Base-by-base conservation (phyloP, 2,113 vertebrate species). In the Misgurnus anguillicaudatus region DNA sequence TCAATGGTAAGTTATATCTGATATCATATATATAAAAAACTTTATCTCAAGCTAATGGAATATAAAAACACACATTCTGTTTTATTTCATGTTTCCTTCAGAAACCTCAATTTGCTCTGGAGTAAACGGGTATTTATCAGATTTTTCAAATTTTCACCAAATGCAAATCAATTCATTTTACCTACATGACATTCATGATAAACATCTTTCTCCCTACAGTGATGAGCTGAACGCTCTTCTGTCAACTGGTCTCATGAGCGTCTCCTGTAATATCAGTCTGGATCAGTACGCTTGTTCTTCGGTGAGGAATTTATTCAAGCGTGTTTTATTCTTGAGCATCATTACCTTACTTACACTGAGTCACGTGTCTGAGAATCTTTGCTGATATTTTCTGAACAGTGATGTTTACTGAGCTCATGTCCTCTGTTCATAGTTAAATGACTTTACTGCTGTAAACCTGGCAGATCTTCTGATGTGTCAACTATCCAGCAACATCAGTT, bases 231-330 rank as follows among this genome's bases (percentile, higher is more conserved):
- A 45, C 7, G 10, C 42, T 8, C 42, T 45, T 10, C 6, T 45
- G 42, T 45, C 42, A 45, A 0, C 42, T 45, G 70, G 42, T 5
- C 77, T 87, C 8, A 11, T 86, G 51, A 63, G 70, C 0, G 78
- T 83, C 67, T 9, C 86, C 70, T 93, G 91, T 76, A 75, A 55
- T 24, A 77, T 87, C 17, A 61, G 85, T 51, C 24, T 92, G 83
- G 87, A 90, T 53, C 31, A 87, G 42, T 90, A 89, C 70, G 87
- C 89, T 9, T 92, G 92, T 64, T 73, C 86, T 71, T n/a, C 85
- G 87, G 92, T 92, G 65, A 85, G 41, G 24, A 31, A 31, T 31
- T 31, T 38, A 2, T 13, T 2, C 42, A 45, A 45, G 10, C 7
- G 10, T 45, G 8, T 31, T 31, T 31, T 31, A 31, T 3, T 31